phyloP scores from a whole-genome alignment of 2,888 invertebrate genomes.

The Drosophila multiciliata region DNA sequence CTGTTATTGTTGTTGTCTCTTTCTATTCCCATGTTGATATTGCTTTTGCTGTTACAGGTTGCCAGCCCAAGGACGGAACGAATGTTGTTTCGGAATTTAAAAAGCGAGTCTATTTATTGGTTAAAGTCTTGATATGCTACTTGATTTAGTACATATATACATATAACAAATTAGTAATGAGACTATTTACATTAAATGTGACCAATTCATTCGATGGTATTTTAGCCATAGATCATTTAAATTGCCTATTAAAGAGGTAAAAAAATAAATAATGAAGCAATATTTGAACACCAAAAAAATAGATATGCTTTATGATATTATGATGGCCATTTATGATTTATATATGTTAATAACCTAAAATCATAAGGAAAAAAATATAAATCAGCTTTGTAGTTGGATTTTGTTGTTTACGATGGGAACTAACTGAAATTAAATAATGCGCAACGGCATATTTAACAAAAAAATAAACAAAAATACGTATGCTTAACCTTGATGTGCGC shows the following conservation, averaged over 20 bases:
- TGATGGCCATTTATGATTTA: background rate
- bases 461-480: background rate
- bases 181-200: constrained; percentile 22
- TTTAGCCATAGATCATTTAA: background rate
- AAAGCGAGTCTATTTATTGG: constrained; percentile 17
- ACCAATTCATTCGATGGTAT: constrained; percentile 18
- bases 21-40: background rate
- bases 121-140: constrained; percentile 14
- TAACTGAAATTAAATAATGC: background rate
- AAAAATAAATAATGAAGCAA: background rate
- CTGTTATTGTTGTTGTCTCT: constrained; percentile 21
- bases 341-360: background rate
- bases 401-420: background rate
- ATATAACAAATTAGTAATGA: constrained; percentile 28
- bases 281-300: background rate
- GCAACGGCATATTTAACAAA: background rate
- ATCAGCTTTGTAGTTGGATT: background rate
- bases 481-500: constrained; percentile 25
- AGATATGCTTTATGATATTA: background rate
- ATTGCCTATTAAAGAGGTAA: background rate
- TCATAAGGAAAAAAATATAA: background rate
- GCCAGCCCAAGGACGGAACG: constrained; percentile 63
- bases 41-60: constrained; percentile 40
- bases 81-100: constrained; percentile 43
- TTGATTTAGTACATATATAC: constrained; percentile 18